Percentiles rank a stretch among this genome's conserved stretches.
Conservation (phyloP, 1,140 invertebrate species). For the Lamellibrachia luymesi region DNA sequence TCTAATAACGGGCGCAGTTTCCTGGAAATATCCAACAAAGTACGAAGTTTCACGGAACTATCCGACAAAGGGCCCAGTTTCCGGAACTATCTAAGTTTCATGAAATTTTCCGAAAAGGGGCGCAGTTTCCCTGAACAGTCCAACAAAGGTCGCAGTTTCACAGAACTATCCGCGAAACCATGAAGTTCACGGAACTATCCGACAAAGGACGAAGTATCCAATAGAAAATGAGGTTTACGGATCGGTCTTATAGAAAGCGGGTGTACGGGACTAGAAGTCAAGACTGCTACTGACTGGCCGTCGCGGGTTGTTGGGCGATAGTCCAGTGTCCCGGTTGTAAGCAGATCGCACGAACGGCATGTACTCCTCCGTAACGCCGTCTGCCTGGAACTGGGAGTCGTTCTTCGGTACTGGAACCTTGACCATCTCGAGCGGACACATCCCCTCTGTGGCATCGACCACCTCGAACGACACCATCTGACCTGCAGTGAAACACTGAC, state of each 20-base stretch:
- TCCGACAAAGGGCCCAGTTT: background rate
- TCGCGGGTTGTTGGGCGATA: constrained; percentile 93
- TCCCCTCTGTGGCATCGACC: constrained; percentile 92
- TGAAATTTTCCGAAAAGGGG: background rate
- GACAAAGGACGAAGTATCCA: too few relatives aligned
- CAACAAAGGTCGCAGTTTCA: background rate
- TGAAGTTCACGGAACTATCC: too few relatives aligned
- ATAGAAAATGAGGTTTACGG: background rate
- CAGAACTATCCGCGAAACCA: background rate
- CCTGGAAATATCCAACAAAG: too few relatives aligned
- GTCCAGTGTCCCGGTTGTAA: constrained; percentile 90
- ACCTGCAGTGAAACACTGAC: constrained; percentile 63
- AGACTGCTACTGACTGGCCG: constrained; percentile 76
- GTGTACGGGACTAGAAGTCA: background rate
- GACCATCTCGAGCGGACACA: constrained; percentile 96
- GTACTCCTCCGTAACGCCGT: constrained; percentile 63
- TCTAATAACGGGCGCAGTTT: too few relatives aligned
- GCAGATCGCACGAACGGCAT: constrained; percentile 94
- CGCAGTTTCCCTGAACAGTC: background rate
- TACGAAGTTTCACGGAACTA: background rate
- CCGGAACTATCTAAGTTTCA: background rate
- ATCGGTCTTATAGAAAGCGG: background rate
- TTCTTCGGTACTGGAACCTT: constrained; percentile 92
- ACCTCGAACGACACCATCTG: constrained; percentile 95
- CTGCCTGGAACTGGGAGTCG: constrained; percentile 90